Percentiles rank a stretch among this genome's conserved stretches.
These are phyloP conservation scores for Xestoiulus laeticollis DNA, from an alignment of 2,888 invertebrate genomes.

Conservation along the genomic window DNA sequence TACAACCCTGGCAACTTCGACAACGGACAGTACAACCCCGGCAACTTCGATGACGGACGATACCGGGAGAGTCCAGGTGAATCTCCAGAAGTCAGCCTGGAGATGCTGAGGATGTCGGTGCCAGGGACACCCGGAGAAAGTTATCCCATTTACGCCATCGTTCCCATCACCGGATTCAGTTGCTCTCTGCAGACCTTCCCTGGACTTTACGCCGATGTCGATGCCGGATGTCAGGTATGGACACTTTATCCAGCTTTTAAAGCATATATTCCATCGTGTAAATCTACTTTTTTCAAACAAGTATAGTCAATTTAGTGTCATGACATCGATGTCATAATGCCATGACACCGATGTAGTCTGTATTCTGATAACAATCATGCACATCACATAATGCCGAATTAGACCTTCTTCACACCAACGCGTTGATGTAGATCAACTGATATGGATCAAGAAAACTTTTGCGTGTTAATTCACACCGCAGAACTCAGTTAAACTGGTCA, in stretches of 20 bases:
- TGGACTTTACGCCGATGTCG: constrained; percentile 45
- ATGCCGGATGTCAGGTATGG: constrained; percentile 52
- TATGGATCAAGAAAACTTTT: no score
- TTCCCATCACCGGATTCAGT: neutral
- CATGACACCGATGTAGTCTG: no score
- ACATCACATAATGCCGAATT: no score
- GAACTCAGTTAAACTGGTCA: no score
- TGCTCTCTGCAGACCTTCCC: constrained; percentile 62
- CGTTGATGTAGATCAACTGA: no score
- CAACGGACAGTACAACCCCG: neutral
- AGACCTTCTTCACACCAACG: no score
- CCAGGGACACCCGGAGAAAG: neutral
- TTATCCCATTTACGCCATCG: neutral
- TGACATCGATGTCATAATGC: no score
- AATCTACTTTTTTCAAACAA: no score
- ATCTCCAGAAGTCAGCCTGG: neutral
- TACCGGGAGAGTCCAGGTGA: neutral
- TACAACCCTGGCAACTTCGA: neutral
- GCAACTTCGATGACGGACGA: neutral
- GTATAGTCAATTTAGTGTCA: no score
- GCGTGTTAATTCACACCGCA: no score
- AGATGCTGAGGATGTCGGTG: constrained; percentile 23
- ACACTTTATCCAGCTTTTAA: neutral
- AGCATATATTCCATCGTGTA: no score
- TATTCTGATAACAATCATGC: no score